Conservation (phyloP, 2,888 invertebrate genomes). For the Andrena hattorfiana region DNA sequence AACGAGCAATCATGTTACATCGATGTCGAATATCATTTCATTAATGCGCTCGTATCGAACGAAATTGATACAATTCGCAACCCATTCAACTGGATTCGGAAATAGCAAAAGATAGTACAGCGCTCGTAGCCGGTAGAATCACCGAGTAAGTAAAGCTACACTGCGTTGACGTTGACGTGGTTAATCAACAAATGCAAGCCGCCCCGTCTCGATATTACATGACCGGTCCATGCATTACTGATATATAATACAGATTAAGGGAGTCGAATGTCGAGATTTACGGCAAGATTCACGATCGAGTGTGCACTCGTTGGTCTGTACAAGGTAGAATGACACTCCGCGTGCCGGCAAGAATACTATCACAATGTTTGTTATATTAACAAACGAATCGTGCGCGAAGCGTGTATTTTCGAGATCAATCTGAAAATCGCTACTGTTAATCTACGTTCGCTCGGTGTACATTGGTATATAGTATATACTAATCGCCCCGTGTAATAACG, state of each 20-base stretch:
- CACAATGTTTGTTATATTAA: too few species aligned
- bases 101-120: conserved; percentile 16
- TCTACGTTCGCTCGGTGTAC: neutral
- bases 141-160: conserved; percentile 22
- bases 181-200: conserved; percentile 52
- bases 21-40: conserved; percentile 28
- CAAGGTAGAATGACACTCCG: conserved; percentile 43
- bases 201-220: conserved; percentile 17
- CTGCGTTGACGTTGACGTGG: conserved; percentile 13
- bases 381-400: neutral
- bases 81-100: conserved; percentile 33
- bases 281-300: conserved; percentile 12
- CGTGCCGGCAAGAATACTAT: conserved; percentile 34
- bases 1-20: conserved; percentile 29
- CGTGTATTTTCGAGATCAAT: neutral
- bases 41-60: conserved; percentile 12
- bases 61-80: conserved; percentile 20
- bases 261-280: conserved; percentile 35
- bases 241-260: conserved; percentile 45
- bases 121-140: neutral
- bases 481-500: conserved; percentile 10
- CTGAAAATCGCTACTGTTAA: conserved; percentile 9
- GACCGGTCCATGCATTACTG: conserved; percentile 19
- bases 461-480: too few species aligned
- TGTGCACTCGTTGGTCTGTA: conserved; percentile 47